Percentiles rank a stretch among this genome's conserved stretches.
These are phyloP conservation scores for Hafferia zeledoni DNA, from an alignment of 2,797 vertebrate genomes.

Conservation along the genomic window DNA sequence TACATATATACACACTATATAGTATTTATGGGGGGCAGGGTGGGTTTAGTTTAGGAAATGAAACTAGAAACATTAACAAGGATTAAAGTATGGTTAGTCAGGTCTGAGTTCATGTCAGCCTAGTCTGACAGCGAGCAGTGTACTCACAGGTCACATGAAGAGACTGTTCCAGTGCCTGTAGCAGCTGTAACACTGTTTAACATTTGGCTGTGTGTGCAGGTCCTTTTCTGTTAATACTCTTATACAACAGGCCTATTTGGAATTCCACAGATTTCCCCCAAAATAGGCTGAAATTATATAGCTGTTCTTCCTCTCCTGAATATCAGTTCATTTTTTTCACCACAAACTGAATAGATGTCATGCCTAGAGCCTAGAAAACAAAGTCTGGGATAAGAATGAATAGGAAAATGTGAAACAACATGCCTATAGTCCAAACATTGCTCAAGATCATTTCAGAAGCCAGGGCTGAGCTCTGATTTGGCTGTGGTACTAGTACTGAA, in stretches of 20 bases:
- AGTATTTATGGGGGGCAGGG: not conserved
- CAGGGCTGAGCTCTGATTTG: not conserved
- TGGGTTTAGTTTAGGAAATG: not conserved
- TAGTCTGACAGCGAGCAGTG: not conserved
- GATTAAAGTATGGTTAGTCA: not conserved
- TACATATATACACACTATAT: not conserved
- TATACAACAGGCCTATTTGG: not conserved
- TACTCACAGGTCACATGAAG: not conserved
- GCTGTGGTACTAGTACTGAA: not conserved
- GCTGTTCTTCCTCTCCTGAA: not conserved
- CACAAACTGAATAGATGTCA: not conserved
- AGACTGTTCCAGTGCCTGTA: accelerated
- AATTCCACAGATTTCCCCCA: not conserved
- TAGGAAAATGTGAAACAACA: not conserved
- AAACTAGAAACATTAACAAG: not conserved
- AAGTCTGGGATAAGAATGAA: not conserved
- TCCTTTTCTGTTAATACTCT: not conserved
- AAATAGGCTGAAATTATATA: not conserved
- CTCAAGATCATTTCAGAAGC: not conserved
- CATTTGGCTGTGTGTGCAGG: not conserved
- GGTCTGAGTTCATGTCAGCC: not conserved
- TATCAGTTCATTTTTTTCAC: not conserved
- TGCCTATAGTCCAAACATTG: not conserved
- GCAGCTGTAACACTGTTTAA: not conserved
- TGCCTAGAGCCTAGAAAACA: not conserved